These are phyloP conservation scores for Cordilura impudica DNA, from an alignment of 2,888 invertebrate genomes.

Conservation along the genomic window DNA sequence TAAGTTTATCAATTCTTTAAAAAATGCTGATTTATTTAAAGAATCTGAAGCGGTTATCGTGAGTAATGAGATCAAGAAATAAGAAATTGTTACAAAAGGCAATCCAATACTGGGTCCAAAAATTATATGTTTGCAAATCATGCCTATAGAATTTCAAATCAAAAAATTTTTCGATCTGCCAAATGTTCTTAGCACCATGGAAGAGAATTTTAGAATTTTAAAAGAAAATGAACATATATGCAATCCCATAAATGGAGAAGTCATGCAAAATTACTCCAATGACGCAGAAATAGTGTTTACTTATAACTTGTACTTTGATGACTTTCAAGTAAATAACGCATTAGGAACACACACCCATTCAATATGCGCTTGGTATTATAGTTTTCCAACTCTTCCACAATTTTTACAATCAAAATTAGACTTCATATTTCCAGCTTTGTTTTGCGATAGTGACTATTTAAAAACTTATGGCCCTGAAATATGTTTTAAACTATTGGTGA, in stretches of 20 bases:
- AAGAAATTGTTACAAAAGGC: constrained; percentile 18
- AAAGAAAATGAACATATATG: constrained; percentile 10
- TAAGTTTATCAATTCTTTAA: too few species aligned
- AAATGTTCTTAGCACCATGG: constrained; percentile 8
- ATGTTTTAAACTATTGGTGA: constrained; percentile 1
- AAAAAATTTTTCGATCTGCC: constrained; percentile 49
- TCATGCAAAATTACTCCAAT: constrained; percentile 7
- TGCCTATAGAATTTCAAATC: constrained; percentile 46
- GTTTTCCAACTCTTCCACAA: constrained; percentile 32
- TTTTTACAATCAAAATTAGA: constrained; percentile 24
- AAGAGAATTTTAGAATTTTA: constrained; percentile 18
- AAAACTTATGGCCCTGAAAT: constrained; percentile 15
- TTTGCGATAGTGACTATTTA: constrained; percentile 12
- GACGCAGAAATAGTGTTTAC: constrained; percentile 10
- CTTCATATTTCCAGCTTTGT: constrained; percentile 36
- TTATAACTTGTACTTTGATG: constrained; percentile 33
- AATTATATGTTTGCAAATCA: constrained; percentile 21
- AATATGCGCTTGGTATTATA: constrained; percentile 33
- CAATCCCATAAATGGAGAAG: constrained; percentile 29
- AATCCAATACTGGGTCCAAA: constrained; percentile 11
- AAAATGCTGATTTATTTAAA: constrained; percentile 29
- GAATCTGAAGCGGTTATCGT: neutral
- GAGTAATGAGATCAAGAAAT: constrained; percentile 24
- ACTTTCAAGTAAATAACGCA: constrained; percentile 31
- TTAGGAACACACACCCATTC: constrained; percentile 24